phyloP scores from a whole-genome alignment of 2,113 vertebrate species.

The Carlito syrichta region DNA sequence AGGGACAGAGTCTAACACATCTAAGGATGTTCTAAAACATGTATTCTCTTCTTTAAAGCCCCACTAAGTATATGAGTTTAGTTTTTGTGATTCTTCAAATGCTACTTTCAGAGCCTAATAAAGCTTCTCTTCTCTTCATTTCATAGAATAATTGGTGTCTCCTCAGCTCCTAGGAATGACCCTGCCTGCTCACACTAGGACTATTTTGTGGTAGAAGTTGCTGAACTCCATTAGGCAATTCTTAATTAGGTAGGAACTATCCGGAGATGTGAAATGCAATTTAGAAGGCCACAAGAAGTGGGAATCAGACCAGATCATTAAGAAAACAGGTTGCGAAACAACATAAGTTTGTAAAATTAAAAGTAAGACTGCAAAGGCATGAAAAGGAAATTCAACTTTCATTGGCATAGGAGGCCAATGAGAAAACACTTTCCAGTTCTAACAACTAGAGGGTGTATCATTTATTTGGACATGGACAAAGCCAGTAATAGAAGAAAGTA shows the following conservation, averaged over 20 bases:
- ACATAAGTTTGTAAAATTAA: not conserved
- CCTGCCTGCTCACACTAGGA: not conserved
- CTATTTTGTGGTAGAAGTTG: not conserved
- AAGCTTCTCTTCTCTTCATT: not conserved
- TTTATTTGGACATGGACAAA: not conserved
- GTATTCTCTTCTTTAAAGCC: not conserved
- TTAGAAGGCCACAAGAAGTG: not conserved
- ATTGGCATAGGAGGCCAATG: accelerated
- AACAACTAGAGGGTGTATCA: no score
- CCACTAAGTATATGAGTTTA: not conserved
- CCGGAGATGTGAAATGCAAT: slow-evolving; percentile 52
- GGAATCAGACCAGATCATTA: slow-evolving; percentile 3
- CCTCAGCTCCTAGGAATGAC: not conserved
- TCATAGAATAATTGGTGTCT: slow-evolving; percentile 12
- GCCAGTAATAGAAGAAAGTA: not conserved
- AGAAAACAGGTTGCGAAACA: not conserved
- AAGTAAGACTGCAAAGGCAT: not conserved
- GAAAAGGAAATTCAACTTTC: not conserved
- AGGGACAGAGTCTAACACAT: accelerated
- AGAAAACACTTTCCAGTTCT: not conserved
- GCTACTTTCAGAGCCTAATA: not conserved
- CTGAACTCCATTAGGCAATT: not conserved
- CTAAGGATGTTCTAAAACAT: accelerated
- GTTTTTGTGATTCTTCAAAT: not conserved
- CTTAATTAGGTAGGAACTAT: slow-evolving; percentile 40